Base-by-base conservation (phyloP, 2,888 invertebrate species). In the Antheraea yamamai region DNA sequence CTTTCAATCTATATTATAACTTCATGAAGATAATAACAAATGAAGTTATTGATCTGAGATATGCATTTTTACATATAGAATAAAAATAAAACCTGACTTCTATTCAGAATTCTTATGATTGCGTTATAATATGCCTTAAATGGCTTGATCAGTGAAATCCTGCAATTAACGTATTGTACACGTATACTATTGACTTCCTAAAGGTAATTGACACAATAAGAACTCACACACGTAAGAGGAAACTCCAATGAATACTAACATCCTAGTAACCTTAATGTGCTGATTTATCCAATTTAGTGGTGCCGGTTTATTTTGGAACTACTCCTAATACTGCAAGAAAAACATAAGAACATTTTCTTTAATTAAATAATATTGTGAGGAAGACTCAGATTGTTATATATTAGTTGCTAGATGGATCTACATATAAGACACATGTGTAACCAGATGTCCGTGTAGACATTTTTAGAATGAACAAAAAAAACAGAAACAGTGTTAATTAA, bases 391-490 rank as follows among this genome's bases (percentile, higher is more conserved):
- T 64, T 70, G 18, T 70, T 70, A 39, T 70, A 70, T 70, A 39
- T 39, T 70, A 20, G 10, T 70, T 70, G 18, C 39, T 70, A 70
- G 7, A 66, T 58, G 70, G 8, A 39, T 61, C 61, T 61, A 47
- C 61, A 47, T 16, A 71, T 39, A 39, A 71, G 70, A 61, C 68
- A 61, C 71, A 72, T 51, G 74, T 61, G 23, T 51, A 47, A 61
- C 55, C 74, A 74, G 70, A 75, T 75, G 73, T 73, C 30, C n/a
- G 66, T 16, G 47, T 35, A 70, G 35, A 70, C 71, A 7, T 20
- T 75, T 72, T 51, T 51, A 72, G 72, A 61, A 47, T 39, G 2
- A 68, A 58, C 74, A 74, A 70, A 70, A 74, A 70, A 39, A 70
- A n/a, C 7, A 39, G 7, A 70, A 39, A 20, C 39, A 39, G 68